Evolutionary conservation across 2,888 invertebrate species (phyloP).

Genomic region (Agriopis aurantiaria): DNA sequence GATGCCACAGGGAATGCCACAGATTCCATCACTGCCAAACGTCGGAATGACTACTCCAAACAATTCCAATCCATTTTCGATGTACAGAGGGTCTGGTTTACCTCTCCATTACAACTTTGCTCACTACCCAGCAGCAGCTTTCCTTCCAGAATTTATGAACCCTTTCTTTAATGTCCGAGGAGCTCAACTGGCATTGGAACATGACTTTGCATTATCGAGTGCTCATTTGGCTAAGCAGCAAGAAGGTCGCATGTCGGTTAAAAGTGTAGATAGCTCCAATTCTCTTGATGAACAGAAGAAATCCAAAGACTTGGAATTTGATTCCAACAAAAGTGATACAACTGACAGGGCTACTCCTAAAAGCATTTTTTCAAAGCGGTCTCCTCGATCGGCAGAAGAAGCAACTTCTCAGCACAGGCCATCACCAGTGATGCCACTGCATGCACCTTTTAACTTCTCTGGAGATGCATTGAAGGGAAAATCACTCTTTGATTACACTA

Average conservation of each 20-base stretch:
- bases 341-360: slow-evolving; percentile 86
- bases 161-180: slow-evolving; percentile 89
- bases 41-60: slow-evolving; percentile 77
- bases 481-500: slow-evolving; percentile 72
- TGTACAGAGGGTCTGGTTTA: slow-evolving; percentile 89
- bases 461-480: slow-evolving; percentile 72
- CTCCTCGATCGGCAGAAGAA: slow-evolving; percentile 89
- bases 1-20: slow-evolving; percentile 74
- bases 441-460: slow-evolving; percentile 69
- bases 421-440: slow-evolving; percentile 88
- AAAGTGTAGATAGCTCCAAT: slow-evolving; percentile 77
- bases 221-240: slow-evolving; percentile 84
- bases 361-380: slow-evolving; percentile 83
- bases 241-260: slow-evolving; percentile 78
- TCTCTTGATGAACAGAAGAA: slow-evolving; percentile 78
- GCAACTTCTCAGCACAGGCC: slow-evolving; percentile 87
- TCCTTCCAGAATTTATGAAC: slow-evolving; percentile 88
- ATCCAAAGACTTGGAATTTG: slow-evolving; percentile 69
- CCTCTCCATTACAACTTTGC: slow-evolving; percentile 89
- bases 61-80: slow-evolving; percentile 88
- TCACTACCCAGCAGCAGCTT: slow-evolving; percentile 84
- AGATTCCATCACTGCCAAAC: slow-evolving; percentile 75
- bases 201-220: slow-evolving; percentile 83
- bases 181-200: slow-evolving; percentile 80
- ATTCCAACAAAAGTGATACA: slow-evolving; percentile 63